Evolutionary conservation across 2,113 vertebrate species (phyloP).

Genomic region (Neomonachus schauinslandi): DNA sequence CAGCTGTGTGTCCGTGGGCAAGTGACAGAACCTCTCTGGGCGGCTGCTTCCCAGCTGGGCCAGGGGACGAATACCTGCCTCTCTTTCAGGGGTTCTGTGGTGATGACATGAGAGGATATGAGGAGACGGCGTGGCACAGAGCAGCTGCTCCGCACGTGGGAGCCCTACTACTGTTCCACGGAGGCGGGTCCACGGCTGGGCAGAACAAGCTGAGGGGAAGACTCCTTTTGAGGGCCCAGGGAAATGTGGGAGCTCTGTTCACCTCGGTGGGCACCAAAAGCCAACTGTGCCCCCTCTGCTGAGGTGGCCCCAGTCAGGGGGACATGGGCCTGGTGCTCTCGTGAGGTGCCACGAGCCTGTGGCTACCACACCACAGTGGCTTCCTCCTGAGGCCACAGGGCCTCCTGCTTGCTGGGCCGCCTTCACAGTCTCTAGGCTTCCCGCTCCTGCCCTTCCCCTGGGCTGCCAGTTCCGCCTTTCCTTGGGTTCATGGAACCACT

Average conservation of each 20-base stretch:
- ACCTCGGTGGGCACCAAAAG: too few relatives aligned
- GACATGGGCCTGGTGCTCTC: not conserved
- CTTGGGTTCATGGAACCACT: not conserved
- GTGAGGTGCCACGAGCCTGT: fast-evolving
- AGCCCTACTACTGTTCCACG: not conserved
- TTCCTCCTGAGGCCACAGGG: not conserved
- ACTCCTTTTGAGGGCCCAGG: not conserved
- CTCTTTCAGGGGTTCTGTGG: not conserved
- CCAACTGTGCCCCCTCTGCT: not conserved
- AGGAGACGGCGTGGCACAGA: not conserved
- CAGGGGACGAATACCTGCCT: not conserved
- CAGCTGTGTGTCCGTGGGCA: not conserved
- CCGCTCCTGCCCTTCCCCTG: not conserved
- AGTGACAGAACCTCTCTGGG: not conserved
- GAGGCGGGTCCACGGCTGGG: not conserved
- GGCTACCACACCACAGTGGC: not conserved
- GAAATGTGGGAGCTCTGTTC: too few relatives aligned
- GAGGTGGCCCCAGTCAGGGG: not conserved
- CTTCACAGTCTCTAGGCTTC: not conserved
- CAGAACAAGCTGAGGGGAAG: not conserved
- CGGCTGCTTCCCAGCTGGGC: not conserved
- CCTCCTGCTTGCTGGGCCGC: not conserved
- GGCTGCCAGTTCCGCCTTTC: not conserved
- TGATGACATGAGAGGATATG: not conserved
- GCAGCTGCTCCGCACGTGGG: not conserved